These are phyloP conservation scores for Smutsia gigantea DNA, from an alignment of 2,797 vertebrate genomes.

Conservation along the genomic window DNA sequence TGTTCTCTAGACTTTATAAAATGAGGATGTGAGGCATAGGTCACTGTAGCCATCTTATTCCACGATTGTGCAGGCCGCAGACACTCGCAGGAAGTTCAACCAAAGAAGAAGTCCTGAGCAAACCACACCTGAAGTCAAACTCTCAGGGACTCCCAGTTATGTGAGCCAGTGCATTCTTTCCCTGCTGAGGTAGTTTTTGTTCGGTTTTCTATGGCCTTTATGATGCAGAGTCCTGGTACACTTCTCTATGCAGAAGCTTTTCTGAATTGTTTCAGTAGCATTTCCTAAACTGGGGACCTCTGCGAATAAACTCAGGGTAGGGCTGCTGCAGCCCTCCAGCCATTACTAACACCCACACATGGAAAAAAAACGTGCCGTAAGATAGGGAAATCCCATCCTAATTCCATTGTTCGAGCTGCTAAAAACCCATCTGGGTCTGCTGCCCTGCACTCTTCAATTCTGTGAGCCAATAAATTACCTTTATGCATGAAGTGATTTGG, in stretches of 20 bases:
- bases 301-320: background rate
- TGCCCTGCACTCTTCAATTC: background rate
- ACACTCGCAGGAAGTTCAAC: background rate
- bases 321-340: background rate
- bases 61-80: background rate
- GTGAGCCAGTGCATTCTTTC: background rate
- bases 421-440: background rate
- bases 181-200: background rate
- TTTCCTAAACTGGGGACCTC: background rate
- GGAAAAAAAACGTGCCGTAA: background rate
- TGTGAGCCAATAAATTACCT: background rate
- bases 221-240: background rate
- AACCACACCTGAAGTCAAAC: background rate
- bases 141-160: background rate
- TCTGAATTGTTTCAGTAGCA: background rate
- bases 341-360: background rate
- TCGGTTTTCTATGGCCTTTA: background rate
- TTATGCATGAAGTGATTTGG: background rate
- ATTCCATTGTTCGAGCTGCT: background rate
- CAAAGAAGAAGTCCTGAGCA: background rate
- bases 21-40: rapidly evolving
- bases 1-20: background rate
- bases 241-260: background rate
- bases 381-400: background rate
- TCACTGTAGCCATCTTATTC: background rate